Percentiles rank a stretch among this genome's conserved stretches.
Conservation (phyloP, 2,113 vertebrate species). For the Sorex fumeus region DNA sequence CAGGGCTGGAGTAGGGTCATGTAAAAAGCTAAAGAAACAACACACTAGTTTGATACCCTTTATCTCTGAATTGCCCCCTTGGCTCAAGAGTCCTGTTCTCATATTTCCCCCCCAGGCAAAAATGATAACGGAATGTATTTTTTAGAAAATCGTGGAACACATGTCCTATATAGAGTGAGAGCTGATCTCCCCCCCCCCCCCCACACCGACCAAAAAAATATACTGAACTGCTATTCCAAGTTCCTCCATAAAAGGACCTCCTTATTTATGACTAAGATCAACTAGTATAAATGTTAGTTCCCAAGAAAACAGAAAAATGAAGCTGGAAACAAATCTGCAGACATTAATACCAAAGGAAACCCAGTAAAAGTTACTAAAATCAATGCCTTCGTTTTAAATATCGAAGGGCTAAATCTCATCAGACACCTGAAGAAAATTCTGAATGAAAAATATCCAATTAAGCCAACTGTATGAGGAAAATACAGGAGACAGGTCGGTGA, state of each 20-base stretch:
- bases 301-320: background rate
- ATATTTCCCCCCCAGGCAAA: background rate
- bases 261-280: background rate
- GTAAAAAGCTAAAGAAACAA: no score
- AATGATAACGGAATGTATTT: background rate
- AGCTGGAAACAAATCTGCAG: background rate
- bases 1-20: no score
- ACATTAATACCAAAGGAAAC: background rate
- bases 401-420: background rate
- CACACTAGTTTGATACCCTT: background rate
- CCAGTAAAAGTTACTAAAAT: background rate
- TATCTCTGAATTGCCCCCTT: background rate
- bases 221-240: background rate
- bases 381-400: background rate
- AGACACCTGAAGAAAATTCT: background rate
- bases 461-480: background rate
- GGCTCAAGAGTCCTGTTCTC: no score
- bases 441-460: slow-evolving; percentile 44
- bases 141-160: background rate
- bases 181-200: background rate
- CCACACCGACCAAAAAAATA: no score
- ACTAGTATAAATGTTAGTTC: background rate
- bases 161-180: background rate
- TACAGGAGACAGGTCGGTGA: background rate
- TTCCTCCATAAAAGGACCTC: background rate